phyloP scores from a whole-genome alignment of 2,113 vertebrate species.

The Rattus rattus region DNA sequence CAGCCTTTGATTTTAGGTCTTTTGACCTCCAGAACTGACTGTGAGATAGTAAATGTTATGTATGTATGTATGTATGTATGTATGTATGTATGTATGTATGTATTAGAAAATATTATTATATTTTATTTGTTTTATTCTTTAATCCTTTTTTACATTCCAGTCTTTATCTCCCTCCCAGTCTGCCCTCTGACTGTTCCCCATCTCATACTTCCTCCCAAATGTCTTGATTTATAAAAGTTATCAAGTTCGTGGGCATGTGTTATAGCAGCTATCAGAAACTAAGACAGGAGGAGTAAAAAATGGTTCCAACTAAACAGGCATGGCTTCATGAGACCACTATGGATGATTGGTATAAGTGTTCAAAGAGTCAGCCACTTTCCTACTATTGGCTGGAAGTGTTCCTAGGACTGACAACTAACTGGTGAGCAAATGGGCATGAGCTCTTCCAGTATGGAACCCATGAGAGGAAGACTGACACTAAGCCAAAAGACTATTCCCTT shows the following conservation, averaged over 20 bases:
- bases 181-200: too few relatives aligned
- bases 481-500: slow-evolving; percentile 38
- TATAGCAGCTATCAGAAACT: slow-evolving; percentile 20
- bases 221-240: slow-evolving; percentile 6
- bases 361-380: neutral
- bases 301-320: neutral
- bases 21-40: neutral
- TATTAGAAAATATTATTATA: too few relatives aligned
- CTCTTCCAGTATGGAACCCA: slow-evolving; percentile 11
- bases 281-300: neutral
- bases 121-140: too few relatives aligned
- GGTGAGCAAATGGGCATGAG: neutral
- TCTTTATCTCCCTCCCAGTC: too few relatives aligned
- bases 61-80: too few relatives aligned
- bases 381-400: neutral
- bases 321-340: slow-evolving; percentile 1
- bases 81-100: too few relatives aligned
- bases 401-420: neutral
- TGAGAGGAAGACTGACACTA: slow-evolving; percentile 22
- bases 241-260: slow-evolving; percentile 5
- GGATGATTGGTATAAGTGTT: neutral
- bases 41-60: slow-evolving; percentile 8
- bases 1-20: slow-evolving; percentile 6
- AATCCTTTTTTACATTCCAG: too few relatives aligned
- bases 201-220: too few relatives aligned